These are phyloP conservation scores for Gallinago undulata DNA, from an alignment of 2,113 vertebrate genomes.

Conservation along the genomic window DNA sequence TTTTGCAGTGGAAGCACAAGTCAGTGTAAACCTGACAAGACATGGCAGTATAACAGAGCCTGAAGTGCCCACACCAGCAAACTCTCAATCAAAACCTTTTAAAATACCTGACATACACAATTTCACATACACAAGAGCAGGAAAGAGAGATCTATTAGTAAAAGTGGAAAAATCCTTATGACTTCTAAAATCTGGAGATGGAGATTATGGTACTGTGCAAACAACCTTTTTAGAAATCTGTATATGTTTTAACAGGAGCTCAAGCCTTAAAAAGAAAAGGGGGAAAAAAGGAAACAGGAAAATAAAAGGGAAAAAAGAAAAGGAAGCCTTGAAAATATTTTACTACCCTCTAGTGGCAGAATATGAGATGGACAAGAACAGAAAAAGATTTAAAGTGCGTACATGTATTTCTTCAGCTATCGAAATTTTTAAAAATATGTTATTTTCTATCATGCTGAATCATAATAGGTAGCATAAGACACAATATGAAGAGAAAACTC, in stretches of 20 bases:
- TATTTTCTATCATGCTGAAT: not conserved
- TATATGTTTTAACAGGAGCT: not conserved
- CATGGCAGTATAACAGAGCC: not conserved
- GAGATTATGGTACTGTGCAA: not conserved
- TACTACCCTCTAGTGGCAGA: slow-evolving; percentile 65
- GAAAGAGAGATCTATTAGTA: not conserved
- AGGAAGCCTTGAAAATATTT: slow-evolving; percentile 26
- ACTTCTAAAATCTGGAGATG: not conserved
- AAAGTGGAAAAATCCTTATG: not conserved
- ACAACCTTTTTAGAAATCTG: not conserved
- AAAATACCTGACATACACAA: not conserved
- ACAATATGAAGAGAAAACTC: not conserved
- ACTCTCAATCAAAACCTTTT: not conserved
- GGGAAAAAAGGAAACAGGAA: not conserved
- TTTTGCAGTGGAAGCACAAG: not conserved
- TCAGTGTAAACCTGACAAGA: not conserved
- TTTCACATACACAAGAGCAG: not conserved
- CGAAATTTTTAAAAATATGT: not conserved
- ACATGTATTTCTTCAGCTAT: not conserved
- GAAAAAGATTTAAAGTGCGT: not conserved
- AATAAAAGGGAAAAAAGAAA: not conserved
- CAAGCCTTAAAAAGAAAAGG: not conserved
- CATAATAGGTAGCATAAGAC: not conserved
- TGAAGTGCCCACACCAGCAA: not conserved
- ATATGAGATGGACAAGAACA: not conserved